Percentiles rank a stretch among this genome's conserved stretches.
Conservation (phyloP, 2,888 invertebrate genomes). For the Latrodectus hesperus region DNA sequence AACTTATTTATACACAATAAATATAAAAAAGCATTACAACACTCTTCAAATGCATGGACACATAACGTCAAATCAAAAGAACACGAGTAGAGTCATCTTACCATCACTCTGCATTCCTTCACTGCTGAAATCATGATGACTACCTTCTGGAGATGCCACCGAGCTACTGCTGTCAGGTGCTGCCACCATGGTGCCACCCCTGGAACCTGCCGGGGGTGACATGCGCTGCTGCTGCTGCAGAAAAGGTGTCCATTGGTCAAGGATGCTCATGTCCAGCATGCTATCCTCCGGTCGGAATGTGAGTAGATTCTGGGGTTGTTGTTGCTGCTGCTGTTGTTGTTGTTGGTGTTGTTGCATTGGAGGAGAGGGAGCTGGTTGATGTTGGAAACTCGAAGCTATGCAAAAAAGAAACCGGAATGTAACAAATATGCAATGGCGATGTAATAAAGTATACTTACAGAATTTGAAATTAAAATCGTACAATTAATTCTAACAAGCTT, state of each 20-base stretch:
- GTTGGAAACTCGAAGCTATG: slow-evolving; percentile 47
- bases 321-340: slow-evolving; percentile 14
- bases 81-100: slow-evolving; percentile 37
- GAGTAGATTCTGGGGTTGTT: slow-evolving; percentile 19
- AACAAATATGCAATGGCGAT: not conserved
- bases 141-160: slow-evolving; percentile 57
- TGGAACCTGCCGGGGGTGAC: slow-evolving; percentile 68
- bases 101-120: slow-evolving; percentile 72
- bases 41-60: no score
- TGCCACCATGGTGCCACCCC: slow-evolving; percentile 49
- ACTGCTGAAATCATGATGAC: slow-evolving; percentile 70
- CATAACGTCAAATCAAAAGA: no score
- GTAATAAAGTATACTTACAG: no score
- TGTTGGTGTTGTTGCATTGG: slow-evolving; percentile 24
- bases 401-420: not conserved
- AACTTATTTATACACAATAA: no score
- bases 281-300: slow-evolving; percentile 71
- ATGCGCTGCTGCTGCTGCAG: slow-evolving; percentile 14
- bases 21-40: no score
- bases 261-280: slow-evolving; percentile 71
- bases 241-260: slow-evolving; percentile 62
- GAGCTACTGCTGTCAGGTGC: slow-evolving; percentile 54
- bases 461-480: no score
- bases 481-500: no score
- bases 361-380: slow-evolving; percentile 20